A percentile compares a stretch with the other conserved stretches of the same genome.
Conservation (phyloP, 2,113 vertebrate species). For the Zeus faber region DNA sequence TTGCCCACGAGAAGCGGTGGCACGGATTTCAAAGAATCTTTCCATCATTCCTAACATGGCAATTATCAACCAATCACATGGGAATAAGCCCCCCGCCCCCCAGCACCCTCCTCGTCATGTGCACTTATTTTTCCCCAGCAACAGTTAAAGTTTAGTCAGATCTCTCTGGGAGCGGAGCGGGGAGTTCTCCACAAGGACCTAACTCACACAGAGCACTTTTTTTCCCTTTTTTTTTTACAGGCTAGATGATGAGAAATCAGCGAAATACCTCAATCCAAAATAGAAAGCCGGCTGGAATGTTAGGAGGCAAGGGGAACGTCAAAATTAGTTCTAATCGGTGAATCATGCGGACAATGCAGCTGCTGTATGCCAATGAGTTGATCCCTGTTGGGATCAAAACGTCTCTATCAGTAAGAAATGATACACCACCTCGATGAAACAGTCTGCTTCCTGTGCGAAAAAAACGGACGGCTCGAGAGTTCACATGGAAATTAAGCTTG, state of each 20-base stretch:
- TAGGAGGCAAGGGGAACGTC: constrained; percentile 31
- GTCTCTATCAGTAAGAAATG: background rate
- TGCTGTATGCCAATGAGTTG: constrained; percentile 29
- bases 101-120: constrained; percentile 30
- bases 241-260: constrained; percentile 38
- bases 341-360: constrained; percentile 48
- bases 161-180: constrained; percentile 35
- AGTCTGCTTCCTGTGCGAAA: too few species aligned
- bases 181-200: constrained; percentile 34
- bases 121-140: constrained; percentile 42
- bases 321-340: constrained; percentile 52
- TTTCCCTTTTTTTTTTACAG: constrained; percentile 43
- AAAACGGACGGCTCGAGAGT: too few species aligned
- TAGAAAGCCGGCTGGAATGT: constrained; percentile 40
- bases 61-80: constrained; percentile 72
- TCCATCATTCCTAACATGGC: constrained; percentile 66
- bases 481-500: too few species aligned
- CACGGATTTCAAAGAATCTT: constrained; percentile 54
- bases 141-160: constrained; percentile 62
- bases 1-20: constrained; percentile 39
- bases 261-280: constrained; percentile 49
- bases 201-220: constrained; percentile 45
- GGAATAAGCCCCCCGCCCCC: constrained; percentile 40
- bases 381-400: constrained; percentile 19
- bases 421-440: too few species aligned